A percentile compares a stretch with the other conserved stretches of the same genome.
These are phyloP conservation scores for Agelastica alni DNA, from an alignment of 2,888 invertebrate species.

Conservation along the genomic window DNA sequence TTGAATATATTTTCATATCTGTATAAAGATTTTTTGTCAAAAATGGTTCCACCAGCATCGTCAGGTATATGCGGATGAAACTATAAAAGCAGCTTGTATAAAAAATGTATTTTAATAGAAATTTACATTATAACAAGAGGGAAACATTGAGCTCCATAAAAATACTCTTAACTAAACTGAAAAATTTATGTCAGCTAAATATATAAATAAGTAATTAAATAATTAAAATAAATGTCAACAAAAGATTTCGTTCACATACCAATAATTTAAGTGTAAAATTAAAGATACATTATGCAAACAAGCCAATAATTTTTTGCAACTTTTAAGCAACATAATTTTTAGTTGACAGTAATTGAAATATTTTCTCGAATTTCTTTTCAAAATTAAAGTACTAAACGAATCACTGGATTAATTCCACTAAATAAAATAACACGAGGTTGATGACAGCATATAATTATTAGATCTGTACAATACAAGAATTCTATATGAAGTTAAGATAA, in stretches of 20 bases:
- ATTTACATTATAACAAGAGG: constrained; percentile 23
- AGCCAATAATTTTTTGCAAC: constrained; percentile 12
- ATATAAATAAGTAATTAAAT: constrained; percentile 14
- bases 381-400: too few species aligned
- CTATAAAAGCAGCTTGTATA: constrained; percentile 7
- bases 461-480: too few species aligned
- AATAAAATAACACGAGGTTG: neutral
- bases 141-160: constrained; percentile 36
- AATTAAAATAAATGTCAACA: constrained; percentile 6
- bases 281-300: constrained; percentile 9
- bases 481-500: too few species aligned
- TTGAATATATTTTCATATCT: too few species aligned
- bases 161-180: constrained; percentile 30
- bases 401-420: neutral
- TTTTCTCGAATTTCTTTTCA: neutral
- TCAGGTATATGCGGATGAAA: too few species aligned
- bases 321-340: constrained; percentile 20
- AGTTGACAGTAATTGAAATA: neutral
- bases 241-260: neutral
- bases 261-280: neutral
- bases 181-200: constrained; percentile 21
- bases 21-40: too few species aligned
- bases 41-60: too few species aligned
- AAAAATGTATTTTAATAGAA: constrained; percentile 24
- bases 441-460: too few species aligned